phyloP scores from a whole-genome alignment of 2,797 vertebrate species.

The Rhinella marina region DNA sequence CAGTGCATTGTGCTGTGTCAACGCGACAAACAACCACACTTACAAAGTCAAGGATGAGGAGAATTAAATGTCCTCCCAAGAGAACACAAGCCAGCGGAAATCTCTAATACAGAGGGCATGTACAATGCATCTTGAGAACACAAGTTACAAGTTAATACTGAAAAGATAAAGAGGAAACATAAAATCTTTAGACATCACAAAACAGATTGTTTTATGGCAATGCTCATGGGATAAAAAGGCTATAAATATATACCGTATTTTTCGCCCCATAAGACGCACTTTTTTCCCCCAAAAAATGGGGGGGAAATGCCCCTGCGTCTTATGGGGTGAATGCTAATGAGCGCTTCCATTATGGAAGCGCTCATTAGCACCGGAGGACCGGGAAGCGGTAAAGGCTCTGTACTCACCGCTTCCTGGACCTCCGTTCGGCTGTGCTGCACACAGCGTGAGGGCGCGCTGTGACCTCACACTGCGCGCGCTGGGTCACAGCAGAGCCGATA shows the following conservation, averaged over 20 bases:
- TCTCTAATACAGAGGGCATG: constrained; percentile 9
- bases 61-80: constrained; percentile 7
- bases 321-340: too few relatives aligned
- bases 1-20: background rate
- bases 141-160: background rate
- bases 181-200: background rate
- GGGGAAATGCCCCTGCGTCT: too few relatives aligned
- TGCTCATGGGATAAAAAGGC: background rate
- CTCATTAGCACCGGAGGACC: too few relatives aligned
- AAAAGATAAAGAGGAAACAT: background rate
- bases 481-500: too few relatives aligned
- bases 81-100: background rate
- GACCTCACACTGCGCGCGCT: too few relatives aligned
- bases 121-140: background rate
- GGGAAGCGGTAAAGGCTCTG: too few relatives aligned
- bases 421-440: too few relatives aligned
- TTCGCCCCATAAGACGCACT: too few relatives aligned
- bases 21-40: background rate
- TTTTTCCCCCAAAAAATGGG: too few relatives aligned
- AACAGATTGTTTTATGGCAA: background rate
- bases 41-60: constrained; percentile 4
- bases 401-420: too few relatives aligned
- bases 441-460: too few relatives aligned
- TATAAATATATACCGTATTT: background rate
- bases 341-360: too few relatives aligned